Evolutionary conservation across 2,113 vertebrate genomes (phyloP).

Genomic region (Neodontobutis hainanensis): DNA sequence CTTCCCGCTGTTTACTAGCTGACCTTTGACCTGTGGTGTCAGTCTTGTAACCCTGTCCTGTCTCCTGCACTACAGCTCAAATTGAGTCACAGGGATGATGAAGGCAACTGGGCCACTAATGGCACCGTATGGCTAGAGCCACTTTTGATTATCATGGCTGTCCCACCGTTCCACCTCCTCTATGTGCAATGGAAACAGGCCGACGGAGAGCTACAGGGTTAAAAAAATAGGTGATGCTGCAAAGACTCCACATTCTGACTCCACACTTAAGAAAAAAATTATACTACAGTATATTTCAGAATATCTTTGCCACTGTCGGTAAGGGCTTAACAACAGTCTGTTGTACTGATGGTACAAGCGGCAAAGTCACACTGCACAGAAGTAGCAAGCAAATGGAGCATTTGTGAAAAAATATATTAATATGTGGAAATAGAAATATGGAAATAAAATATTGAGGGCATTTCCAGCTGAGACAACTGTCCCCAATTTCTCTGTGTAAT

Average conservation of each 20-base stretch:
- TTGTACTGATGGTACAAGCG: too few relatives aligned
- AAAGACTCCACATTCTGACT: too few relatives aligned
- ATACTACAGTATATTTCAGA: constrained; percentile 6
- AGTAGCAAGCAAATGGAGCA: constrained; percentile 54
- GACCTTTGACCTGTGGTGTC: constrained; percentile 61
- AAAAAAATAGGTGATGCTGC: not conserved
- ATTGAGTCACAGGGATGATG: constrained; percentile 47
- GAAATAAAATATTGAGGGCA: constrained; percentile 60
- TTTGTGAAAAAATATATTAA: constrained; percentile 41
- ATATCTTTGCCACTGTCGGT: constrained; percentile 27
- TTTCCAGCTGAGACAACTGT: constrained; percentile 44
- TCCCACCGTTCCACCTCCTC: constrained; percentile 32
- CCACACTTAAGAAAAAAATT: too few relatives aligned
- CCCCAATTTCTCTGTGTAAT: constrained; percentile 30
- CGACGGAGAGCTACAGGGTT: constrained; percentile 15
- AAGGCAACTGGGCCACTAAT: constrained; percentile 57
- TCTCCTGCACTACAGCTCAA: constrained; percentile 30
- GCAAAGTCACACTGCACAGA: constrained; percentile 51
- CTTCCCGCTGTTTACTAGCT: constrained; percentile 13
- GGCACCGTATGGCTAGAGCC: constrained; percentile 61
- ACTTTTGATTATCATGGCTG: constrained; percentile 73
- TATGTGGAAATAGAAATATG: constrained; percentile 48
- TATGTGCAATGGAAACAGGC: constrained; percentile 57
- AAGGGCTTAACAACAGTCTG: constrained; percentile 25
- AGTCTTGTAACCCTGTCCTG: constrained; percentile 31